phyloP scores from a whole-genome alignment of 2,888 invertebrate genomes.

The Orthosia incerta region DNA sequence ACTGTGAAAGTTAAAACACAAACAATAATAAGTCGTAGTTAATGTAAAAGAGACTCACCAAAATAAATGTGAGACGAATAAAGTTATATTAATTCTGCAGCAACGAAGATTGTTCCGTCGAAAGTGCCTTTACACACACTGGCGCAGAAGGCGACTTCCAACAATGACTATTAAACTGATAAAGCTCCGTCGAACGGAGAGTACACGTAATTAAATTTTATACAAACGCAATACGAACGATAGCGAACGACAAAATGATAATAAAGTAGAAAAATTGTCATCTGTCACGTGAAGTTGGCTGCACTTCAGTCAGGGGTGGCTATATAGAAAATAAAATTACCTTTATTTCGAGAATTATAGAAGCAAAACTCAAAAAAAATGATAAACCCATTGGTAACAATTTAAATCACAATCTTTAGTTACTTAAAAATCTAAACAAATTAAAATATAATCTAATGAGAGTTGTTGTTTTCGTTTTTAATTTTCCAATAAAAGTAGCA shows the following conservation, averaged over 20 bases:
- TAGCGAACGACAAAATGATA: slow-evolving; percentile 72
- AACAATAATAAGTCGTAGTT: slow-evolving; percentile 33
- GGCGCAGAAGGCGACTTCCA: slow-evolving; percentile 89
- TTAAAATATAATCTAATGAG: background rate
- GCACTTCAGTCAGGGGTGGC: slow-evolving; percentile 68
- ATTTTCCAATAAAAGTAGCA: slow-evolving; percentile 59
- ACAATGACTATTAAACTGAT: slow-evolving; percentile 79
- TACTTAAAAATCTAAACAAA: background rate
- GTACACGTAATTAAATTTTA: slow-evolving; percentile 69
- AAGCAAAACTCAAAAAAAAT: background rate
- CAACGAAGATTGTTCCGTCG: slow-evolving; percentile 73
- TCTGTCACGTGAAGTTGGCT: slow-evolving; percentile 80
- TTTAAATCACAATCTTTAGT: background rate
- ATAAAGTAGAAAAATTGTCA: slow-evolving; percentile 72
- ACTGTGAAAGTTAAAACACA: slow-evolving; percentile 9
- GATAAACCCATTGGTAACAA: background rate
- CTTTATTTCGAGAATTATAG: slow-evolving; percentile 41
- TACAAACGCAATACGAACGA: slow-evolving; percentile 77
- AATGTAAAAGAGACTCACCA: slow-evolving; percentile 72
- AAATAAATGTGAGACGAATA: slow-evolving; percentile 66
- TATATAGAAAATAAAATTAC: slow-evolving; percentile 57
- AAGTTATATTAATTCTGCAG: slow-evolving; percentile 46
- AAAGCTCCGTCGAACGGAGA: slow-evolving; percentile 72
- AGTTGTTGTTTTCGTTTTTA: background rate
- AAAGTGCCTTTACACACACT: slow-evolving; percentile 91